Percentiles rank a stretch among this genome's conserved stretches.
These are phyloP conservation scores for Eucriotettix oculatus DNA, from an alignment of 2,888 invertebrate genomes.

Conservation along the genomic window DNA sequence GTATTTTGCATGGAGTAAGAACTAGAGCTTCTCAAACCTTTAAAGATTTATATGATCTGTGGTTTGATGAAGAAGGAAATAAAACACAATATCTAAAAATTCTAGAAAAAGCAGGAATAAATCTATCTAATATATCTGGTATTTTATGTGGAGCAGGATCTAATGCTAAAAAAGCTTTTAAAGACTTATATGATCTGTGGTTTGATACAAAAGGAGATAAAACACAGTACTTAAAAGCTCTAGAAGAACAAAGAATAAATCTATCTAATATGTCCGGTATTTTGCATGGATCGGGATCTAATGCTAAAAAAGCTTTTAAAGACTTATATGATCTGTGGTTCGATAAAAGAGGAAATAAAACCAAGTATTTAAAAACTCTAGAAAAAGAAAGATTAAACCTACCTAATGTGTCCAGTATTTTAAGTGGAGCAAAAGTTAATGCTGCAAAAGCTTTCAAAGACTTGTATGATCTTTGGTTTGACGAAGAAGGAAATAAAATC, in stretches of 20 bases:
- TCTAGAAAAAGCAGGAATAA: not conserved
- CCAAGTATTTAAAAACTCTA: not conserved
- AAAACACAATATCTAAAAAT: too few relatives aligned
- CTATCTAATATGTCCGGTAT: slow-evolving; percentile 16
- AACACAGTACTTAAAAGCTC: too few relatives aligned
- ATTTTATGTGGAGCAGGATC: too few relatives aligned
- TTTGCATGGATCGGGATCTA: slow-evolving; percentile 16
- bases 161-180: too few relatives aligned
- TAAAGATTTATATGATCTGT: not conserved
- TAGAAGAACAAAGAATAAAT: too few relatives aligned
- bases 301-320: slow-evolving; percentile 17
- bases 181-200: too few relatives aligned
- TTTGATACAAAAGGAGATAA: too few relatives aligned
- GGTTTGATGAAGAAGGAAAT: not conserved
- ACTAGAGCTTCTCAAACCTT: not conserved
- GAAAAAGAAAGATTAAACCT: slow-evolving; percentile 5
- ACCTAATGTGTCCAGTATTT: slow-evolving; percentile 15
- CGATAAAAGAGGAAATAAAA: slow-evolving; percentile 16
- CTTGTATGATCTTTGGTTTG: too few relatives aligned
- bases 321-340: slow-evolving; percentile 19
- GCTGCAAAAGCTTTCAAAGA: slow-evolving; percentile 8
- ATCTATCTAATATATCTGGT: not conserved
- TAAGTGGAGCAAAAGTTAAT: slow-evolving; percentile 15
- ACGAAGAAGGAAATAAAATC: too few relatives aligned
- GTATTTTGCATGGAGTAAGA: too few relatives aligned